Evolutionary conservation across 2,888 invertebrate genomes (phyloP), one percentile per base, ranked within the genome.

Genomic region (Diplazon laetatorius): DNA sequence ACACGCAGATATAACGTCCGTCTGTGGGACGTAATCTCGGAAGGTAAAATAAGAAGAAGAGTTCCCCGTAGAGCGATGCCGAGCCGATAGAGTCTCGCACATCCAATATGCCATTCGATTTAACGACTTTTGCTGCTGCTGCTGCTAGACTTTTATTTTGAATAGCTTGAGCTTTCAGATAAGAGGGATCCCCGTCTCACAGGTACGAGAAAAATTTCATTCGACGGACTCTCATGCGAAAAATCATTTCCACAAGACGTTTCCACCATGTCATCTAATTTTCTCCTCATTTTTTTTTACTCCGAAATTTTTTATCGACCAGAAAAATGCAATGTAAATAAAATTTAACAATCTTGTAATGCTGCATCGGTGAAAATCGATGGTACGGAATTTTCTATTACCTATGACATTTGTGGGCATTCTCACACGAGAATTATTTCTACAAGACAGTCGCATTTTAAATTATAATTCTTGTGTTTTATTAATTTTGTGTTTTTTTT

Each of bases 51-150:
- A n/a, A 37, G 44, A 52, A 44, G 18, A 62, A 59, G 39, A 12
- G 39, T 16, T 63, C 63, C 78, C 78, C 62, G 48, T 25, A 75
- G 71, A 30, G 50, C 68, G 68, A 76, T 75, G 44, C 20, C 39
- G 35, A 48, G 39, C 71, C 44, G 71, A 75, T 72, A 52, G 78
- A 63, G 63, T 62, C 62, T 71, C 66, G 62, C 62, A 50, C 68
- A 75, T 60, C 78, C 78, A 68, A 78, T 78, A 71, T 71, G 75
- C 78, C 71, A 71, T 78, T 78, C 48, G 62, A 78, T 71, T 78
- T 78, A 78, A 78, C 78, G 78, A 72, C 71, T 60, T n/a, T 52
- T 62, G 44, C 39, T 55, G 60, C 44, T 62, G 50, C 71, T 65
- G n/a, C 63, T 37, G 44, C 10, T 59, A 57, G 6, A 42, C 39